phyloP scores from a whole-genome alignment of 2,113 vertebrate species.

The Anhinga rufa region DNA sequence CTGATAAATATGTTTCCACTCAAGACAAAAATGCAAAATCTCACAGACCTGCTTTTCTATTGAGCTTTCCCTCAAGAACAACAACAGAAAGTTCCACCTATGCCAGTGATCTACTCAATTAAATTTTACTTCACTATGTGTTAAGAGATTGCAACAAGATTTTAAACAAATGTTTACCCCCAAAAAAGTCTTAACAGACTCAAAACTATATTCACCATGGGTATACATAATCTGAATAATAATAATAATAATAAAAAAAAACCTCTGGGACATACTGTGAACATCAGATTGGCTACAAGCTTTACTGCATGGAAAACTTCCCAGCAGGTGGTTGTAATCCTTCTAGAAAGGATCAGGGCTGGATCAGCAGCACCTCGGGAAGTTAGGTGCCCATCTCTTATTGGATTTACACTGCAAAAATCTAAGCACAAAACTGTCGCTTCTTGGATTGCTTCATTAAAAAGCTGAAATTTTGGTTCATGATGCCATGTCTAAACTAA shows the following conservation, averaged over 20 bases:
- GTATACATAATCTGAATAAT: neutral
- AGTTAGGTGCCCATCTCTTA: neutral
- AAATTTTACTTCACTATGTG: slow-evolving; percentile 41
- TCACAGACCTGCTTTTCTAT: neutral
- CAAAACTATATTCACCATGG: neutral
- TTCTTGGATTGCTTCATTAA: neutral
- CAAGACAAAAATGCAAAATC: neutral
- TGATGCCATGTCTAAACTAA: neutral
- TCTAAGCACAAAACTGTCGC: neutral
- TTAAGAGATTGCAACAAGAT: slow-evolving; percentile 50
- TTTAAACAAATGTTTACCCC: slow-evolving; percentile 1
- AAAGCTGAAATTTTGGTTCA: neutral
- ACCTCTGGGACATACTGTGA: neutral
- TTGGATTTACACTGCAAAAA: slow-evolving; percentile 25
- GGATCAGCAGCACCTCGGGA: neutral
- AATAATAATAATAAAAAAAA: neutral
- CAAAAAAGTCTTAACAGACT: neutral
- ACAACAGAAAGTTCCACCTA: neutral
- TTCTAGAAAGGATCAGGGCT: neutral
- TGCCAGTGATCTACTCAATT: slow-evolving; percentile 24
- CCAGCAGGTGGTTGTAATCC: slow-evolving; percentile 5
- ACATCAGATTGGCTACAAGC: slow-evolving; percentile 13
- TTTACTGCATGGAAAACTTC: slow-evolving; percentile 1
- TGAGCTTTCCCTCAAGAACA: slow-evolving; percentile 37
- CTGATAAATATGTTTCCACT: slow-evolving; percentile 26